Percentiles rank a stretch among this genome's conserved stretches.
phyloP scores from a whole-genome alignment of 2,113 vertebrate genomes.

The Cygnus buccinator region DNA sequence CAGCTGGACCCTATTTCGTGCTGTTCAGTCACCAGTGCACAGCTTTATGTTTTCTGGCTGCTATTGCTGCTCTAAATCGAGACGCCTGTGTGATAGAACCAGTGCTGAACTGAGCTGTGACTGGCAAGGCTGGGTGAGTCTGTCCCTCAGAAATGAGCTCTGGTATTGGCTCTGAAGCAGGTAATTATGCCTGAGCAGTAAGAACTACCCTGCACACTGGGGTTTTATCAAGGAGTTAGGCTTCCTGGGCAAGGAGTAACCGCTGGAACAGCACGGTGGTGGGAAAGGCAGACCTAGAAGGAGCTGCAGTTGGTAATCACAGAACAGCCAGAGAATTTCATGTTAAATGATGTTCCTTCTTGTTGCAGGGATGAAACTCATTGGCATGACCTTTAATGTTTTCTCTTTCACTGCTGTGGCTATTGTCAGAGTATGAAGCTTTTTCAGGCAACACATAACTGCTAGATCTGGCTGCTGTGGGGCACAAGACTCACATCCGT shows the following conservation, averaged over 20 bases:
- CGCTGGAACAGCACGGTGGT: not conserved
- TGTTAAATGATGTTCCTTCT: not conserved
- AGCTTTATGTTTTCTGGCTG: not conserved
- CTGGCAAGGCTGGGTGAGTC: not conserved
- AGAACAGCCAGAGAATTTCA: fast-evolving
- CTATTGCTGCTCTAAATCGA: not conserved
- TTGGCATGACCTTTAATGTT: not conserved
- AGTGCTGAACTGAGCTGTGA: not conserved
- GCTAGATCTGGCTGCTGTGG: not conserved
- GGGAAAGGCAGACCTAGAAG: not conserved
- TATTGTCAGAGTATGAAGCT: not conserved
- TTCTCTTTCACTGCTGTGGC: not conserved
- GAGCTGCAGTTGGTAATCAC: not conserved
- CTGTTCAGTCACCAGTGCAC: not conserved
- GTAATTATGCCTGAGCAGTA: not conserved
- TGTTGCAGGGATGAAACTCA: not conserved
- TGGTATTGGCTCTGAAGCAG: not conserved
- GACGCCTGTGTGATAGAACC: no score
- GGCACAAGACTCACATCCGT: not conserved
- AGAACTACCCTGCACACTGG: not conserved
- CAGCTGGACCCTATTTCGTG: fast-evolving
- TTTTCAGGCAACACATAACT: not conserved
- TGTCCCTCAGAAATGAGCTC: not conserved
- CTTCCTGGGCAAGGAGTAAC: not conserved
- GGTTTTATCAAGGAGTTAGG: not conserved